A percentile compares a stretch with the other conserved stretches of the same genome.
Evolutionary conservation across 2,888 invertebrate species (phyloP).

Genomic region (Xylocampa areola): DNA sequence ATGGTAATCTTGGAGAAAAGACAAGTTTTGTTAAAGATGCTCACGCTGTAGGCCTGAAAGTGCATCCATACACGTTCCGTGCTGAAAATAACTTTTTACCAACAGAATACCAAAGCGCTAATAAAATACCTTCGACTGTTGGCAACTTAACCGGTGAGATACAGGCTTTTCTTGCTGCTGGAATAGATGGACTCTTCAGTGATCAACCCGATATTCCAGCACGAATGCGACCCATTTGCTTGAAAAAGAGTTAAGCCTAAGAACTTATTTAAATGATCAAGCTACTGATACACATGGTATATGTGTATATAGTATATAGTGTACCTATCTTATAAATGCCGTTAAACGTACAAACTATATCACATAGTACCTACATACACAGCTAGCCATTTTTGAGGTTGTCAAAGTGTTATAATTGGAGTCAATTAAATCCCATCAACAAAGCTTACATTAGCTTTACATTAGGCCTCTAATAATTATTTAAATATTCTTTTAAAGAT

Average conservation of each 20-base stretch:
- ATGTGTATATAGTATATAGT: no score
- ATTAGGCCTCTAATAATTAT: no score
- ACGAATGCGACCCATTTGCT: conserved; percentile 62
- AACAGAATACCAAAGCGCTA: conserved; percentile 70
- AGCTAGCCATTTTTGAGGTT: no score
- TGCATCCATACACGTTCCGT: conserved; percentile 84
- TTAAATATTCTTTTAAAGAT: no score
- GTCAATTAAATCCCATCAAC: no score
- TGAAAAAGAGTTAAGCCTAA: conserved; percentile 24
- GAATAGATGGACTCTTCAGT: conserved; percentile 82
- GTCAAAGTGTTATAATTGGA: no score
- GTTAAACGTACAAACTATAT: no score
- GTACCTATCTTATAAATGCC: no score
- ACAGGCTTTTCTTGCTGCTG: conserved; percentile 75
- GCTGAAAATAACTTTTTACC: conserved; percentile 81
- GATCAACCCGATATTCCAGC: conserved; percentile 82
- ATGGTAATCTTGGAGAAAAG: conserved; percentile 68
- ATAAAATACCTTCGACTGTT: conserved; percentile 59
- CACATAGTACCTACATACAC: no score
- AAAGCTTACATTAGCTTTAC: no score
- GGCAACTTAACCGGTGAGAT: conserved; percentile 78
- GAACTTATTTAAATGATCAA: neutral
- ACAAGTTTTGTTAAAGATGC: conserved; percentile 80
- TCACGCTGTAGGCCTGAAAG: conserved; percentile 77
- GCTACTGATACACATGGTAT: no score